Conservation (phyloP, 2,888 invertebrate species). For the Dicranocentrus wangi region DNA sequence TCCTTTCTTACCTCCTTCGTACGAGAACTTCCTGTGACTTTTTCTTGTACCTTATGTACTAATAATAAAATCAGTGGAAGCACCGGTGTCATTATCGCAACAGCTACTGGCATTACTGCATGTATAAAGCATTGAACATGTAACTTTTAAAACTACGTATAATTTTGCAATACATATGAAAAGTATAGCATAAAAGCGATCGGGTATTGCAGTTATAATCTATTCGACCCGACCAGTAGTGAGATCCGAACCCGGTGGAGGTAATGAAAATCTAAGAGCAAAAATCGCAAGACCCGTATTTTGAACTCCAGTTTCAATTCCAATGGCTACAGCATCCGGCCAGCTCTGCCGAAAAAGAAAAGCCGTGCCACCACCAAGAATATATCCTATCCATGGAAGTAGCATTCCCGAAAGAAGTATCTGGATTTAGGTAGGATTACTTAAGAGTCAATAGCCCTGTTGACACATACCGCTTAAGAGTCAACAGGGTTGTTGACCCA, state of each 20-base stretch:
- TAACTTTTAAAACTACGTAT: too few species aligned
- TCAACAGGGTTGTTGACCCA: too few species aligned
- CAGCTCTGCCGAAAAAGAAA: constrained; percentile 79
- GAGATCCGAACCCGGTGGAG: constrained; percentile 89
- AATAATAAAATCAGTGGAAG: constrained; percentile 80
- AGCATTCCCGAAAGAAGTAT: constrained; percentile 86
- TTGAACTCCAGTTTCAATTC: constrained; percentile 94
- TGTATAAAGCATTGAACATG: too few species aligned
- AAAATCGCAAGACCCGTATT: constrained; percentile 95
- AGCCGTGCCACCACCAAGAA: constrained; percentile 81
- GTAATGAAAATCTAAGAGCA: constrained; percentile 85
- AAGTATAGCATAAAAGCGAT: too few species aligned
- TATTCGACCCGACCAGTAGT: constrained; percentile 81
- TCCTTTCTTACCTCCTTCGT: constrained; percentile 40
- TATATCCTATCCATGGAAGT: constrained; percentile 88
- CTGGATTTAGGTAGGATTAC: too few species aligned
- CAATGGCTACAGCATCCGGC: constrained; percentile 87
- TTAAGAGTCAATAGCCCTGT: too few species aligned
- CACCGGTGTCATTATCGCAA: constrained; percentile 94
- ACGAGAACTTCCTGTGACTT: background rate
- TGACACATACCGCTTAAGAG: too few species aligned
- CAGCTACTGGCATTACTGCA: constrained; percentile 91
- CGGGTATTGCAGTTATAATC: constrained; percentile 8
- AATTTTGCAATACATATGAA: too few species aligned
- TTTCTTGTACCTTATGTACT: background rate